Conservation (phyloP, 2,888 invertebrate genomes). For the Orthosia gothica region DNA sequence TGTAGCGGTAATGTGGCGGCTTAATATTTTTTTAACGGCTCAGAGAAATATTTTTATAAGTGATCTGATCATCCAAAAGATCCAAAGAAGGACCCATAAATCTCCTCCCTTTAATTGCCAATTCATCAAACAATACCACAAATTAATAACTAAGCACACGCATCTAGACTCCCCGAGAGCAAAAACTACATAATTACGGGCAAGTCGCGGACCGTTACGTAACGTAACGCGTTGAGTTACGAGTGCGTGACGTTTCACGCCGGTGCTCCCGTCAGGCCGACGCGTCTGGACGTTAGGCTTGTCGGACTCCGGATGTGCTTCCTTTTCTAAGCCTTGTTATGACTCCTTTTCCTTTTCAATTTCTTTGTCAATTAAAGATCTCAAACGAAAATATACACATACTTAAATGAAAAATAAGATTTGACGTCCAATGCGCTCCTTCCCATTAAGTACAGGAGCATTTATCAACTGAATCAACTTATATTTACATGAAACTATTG, state of each 20-base stretch:
- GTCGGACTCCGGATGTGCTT: slow-evolving; percentile 48
- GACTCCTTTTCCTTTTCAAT: neutral
- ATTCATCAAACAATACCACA: neutral
- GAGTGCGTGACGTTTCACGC: slow-evolving; percentile 77
- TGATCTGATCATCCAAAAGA: no score
- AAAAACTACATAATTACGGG: slow-evolving; percentile 42
- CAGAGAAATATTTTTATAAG: no score
- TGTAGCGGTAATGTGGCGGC: no score
- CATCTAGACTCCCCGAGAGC: neutral
- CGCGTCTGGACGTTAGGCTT: slow-evolving; percentile 8
- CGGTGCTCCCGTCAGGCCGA: slow-evolving; percentile 54
- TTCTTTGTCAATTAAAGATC: no score
- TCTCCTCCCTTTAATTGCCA: neutral
- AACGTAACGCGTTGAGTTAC: slow-evolving; percentile 72
- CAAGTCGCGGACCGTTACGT: slow-evolving; percentile 71
- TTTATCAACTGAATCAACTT: no score
- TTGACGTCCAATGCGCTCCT: no score
- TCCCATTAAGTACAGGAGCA: no score
- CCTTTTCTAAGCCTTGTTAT: slow-evolving; percentile 34
- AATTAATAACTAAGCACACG: neutral
- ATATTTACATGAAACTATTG: no score
- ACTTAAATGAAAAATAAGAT: no score
- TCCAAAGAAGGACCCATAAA: neutral
- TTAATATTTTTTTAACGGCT: no score
- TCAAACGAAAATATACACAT: no score